Base-by-base conservation (phyloP, 2,888 invertebrate species). In the Apamea crenata region DNA sequence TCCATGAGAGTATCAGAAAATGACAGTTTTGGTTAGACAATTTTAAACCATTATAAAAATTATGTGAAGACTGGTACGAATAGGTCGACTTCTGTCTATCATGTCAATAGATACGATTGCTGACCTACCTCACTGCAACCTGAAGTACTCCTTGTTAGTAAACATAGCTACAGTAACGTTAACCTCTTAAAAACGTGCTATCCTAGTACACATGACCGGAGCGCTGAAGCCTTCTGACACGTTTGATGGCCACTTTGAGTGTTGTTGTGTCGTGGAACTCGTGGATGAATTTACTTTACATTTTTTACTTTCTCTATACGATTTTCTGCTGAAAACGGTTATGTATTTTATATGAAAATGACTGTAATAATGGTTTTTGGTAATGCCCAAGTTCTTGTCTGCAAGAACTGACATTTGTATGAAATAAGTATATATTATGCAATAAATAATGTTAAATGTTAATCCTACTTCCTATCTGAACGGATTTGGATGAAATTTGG, bases 181-280 rank as follows among this genome's bases (percentile, higher is more conserved):
- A 3, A 4, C 29, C 36, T 47, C 40, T 68, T 21, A 16, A 29
- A 32, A 47, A 12, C 29, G 36, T 77, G 18, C n/a, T 44, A 5
- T 56, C 77, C 77, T 78, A 50, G 78, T 77, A 74, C 77, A 32
- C 21, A 68, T 75, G 47, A 78, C 66, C 59, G 75, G 18, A 67
- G 50, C 40, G 25, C 36, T 70, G 66, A 80, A 78, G 56, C 29
- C 50, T 66, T 77, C 25, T 56, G 16, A 16, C 40, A 32, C 12
- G n/a, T 59, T 40, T 36, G 12, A 18, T 7, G 36, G n/a, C 63
- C 21, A 69, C 32, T 59, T 32, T 40, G 25, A 61, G 53, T 25
- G 50, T 32, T 8, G 5, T 10, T 5, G 8, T 14, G n/a, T 21
- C 29, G 10, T 63, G 32, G 21, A 18, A 7, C 21, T 21, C 29